Percentiles rank a stretch among this genome's conserved stretches.
Conservation (phyloP, 2,113 vertebrate species). For the Alectura lathami region DNA sequence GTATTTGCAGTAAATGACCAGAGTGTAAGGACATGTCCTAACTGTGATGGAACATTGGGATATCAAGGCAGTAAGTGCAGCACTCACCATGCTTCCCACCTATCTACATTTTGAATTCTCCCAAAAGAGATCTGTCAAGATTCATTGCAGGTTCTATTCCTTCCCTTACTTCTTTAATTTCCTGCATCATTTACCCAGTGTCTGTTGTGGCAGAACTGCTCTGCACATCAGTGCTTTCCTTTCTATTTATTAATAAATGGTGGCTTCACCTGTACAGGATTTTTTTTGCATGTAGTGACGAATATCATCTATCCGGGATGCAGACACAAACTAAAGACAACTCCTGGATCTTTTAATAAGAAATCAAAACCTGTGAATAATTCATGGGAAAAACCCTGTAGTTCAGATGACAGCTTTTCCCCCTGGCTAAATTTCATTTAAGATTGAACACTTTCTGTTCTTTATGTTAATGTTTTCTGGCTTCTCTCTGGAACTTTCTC, state of each 20-base stretch:
- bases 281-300: background rate
- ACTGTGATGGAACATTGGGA: background rate
- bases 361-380: background rate
- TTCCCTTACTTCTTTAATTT: constrained; percentile 44
- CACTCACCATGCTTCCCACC: too few relatives aligned
- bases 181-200: constrained; percentile 19
- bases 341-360: background rate
- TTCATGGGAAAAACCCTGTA: background rate
- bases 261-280: background rate
- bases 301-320: background rate
- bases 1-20: background rate
- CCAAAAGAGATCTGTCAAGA: background rate
- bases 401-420: background rate
- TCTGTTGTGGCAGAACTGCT: constrained; percentile 4
- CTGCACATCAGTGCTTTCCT: constrained; percentile 6
- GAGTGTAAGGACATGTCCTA: background rate
- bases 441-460: background rate
- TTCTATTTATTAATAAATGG: constrained; percentile 34
- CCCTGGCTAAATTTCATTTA: background rate
- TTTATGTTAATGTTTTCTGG: background rate
- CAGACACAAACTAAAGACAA: background rate
- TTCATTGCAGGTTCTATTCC: background rate
- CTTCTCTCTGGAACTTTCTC: background rate
- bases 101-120: background rate
- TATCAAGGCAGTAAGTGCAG: background rate